Evolutionary conservation across 2,888 invertebrate species (phyloP).

Genomic region (Scaptomyza cyrtandrae): DNA sequence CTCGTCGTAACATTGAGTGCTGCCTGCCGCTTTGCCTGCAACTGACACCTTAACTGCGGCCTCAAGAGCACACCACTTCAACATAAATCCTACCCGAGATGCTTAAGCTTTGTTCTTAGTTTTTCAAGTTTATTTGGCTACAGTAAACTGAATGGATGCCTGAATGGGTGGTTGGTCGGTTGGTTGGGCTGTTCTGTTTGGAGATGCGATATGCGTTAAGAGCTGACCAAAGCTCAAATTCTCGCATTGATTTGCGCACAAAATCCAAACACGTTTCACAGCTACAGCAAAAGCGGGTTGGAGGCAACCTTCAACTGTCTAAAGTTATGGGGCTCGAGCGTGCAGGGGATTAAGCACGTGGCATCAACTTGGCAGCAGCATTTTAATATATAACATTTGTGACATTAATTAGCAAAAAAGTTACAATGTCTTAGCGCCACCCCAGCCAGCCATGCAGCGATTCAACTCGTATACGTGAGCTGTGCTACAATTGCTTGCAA

Average conservation of each 20-base stretch:
- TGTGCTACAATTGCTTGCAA: constrained; percentile 39
- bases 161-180: constrained; percentile 7
- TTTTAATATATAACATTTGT: constrained; percentile 57
- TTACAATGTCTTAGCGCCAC: constrained; percentile 38
- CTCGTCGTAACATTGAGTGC: constrained; percentile 17
- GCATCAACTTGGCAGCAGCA: constrained; percentile 27
- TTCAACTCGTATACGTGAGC: constrained; percentile 61
- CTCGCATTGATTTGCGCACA: constrained; percentile 48
- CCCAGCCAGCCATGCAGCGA: not conserved
- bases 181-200: not conserved
- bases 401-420: constrained; percentile 73
- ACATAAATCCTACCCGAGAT: constrained; percentile 41
- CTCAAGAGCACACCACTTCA: constrained; percentile 48
- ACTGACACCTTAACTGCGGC: constrained; percentile 60
- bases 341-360: constrained; percentile 66
- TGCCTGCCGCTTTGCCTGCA: constrained; percentile 45
- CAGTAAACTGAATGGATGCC: constrained; percentile 36
- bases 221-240: constrained; percentile 21
- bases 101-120: constrained; percentile 38
- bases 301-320: constrained; percentile 20
- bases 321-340: constrained; percentile 63
- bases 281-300: not conserved
- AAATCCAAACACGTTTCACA: constrained; percentile 61
- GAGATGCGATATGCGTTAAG: constrained; percentile 6
- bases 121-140: constrained; percentile 50